phyloP scores from a whole-genome alignment of 2,888 invertebrate genomes.

The Napeogenes inachia region DNA sequence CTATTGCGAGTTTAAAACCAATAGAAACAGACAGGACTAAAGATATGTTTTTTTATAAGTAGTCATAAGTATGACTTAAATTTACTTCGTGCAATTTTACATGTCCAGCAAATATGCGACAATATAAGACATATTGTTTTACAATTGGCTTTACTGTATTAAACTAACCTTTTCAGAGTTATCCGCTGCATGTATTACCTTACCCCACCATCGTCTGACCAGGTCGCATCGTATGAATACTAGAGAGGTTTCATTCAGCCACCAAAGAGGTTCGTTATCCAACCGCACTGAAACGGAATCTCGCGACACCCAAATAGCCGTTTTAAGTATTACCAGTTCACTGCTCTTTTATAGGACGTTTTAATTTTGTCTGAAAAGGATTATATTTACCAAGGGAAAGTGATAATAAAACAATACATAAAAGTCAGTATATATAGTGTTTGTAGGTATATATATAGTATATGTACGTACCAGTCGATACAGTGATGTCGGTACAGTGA shows the following conservation, averaged over 20 bases:
- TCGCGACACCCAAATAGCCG: conserved; percentile 48
- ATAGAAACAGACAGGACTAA: too few relatives aligned
- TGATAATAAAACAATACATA: background rate
- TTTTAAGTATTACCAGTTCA: conserved; percentile 41
- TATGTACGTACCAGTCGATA: too few relatives aligned
- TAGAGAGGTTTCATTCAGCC: conserved; percentile 60
- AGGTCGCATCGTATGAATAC: conserved; percentile 63
- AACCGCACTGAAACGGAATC: conserved; percentile 34
- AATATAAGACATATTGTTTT: too few relatives aligned
- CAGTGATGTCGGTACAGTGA: too few relatives aligned
- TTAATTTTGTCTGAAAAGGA: background rate
- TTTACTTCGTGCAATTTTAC: too few relatives aligned
- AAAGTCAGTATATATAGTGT: too few relatives aligned
- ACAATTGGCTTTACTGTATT: background rate
- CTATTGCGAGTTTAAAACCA: background rate
- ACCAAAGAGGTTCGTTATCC: conserved; percentile 58
- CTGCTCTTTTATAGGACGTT: conserved; percentile 5
- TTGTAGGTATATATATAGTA: too few relatives aligned
- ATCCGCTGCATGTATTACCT: conserved; percentile 11
- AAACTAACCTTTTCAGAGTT: background rate
- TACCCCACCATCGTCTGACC: conserved; percentile 11
- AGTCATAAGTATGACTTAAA: too few relatives aligned
- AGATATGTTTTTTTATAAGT: too few relatives aligned
- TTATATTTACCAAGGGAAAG: background rate
- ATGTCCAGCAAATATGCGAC: too few relatives aligned